These are phyloP conservation scores for Scopus umbretta DNA, from an alignment of 2,113 vertebrate species.

Conservation along the genomic window DNA sequence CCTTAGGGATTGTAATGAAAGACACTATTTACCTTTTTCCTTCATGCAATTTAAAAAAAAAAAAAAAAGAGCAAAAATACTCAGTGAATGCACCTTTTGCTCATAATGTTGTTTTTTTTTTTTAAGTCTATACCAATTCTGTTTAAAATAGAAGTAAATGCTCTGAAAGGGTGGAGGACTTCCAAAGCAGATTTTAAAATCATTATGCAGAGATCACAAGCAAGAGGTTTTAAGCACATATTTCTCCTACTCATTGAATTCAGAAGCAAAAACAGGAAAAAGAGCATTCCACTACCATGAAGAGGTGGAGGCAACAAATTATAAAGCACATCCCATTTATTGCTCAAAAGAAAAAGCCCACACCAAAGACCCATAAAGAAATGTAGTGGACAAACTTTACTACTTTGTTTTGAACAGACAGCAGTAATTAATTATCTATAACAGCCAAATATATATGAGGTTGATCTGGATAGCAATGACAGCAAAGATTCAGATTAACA, in stretches of 20 bases:
- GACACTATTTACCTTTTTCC: background rate
- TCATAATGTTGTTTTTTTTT: background rate
- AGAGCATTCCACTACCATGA: background rate
- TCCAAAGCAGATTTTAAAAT: background rate
- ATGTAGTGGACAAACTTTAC: constrained; percentile 16
- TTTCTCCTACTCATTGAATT: background rate
- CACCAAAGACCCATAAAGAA: background rate
- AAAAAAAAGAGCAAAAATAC: background rate
- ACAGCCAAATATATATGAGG: background rate
- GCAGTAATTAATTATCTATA: background rate
- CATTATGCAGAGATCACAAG: background rate
- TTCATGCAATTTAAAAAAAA: background rate
- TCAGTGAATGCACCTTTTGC: background rate
- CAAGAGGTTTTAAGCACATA: background rate
- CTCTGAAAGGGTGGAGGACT: background rate
- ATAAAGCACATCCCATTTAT: background rate
- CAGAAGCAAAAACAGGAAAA: background rate
- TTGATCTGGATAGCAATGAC: background rate
- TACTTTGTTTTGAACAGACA: background rate
- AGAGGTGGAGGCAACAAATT: background rate
- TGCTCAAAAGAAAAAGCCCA: background rate
- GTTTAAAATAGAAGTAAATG: background rate
- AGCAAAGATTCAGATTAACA: background rate
- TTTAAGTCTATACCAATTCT: background rate
- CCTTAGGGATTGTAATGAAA: background rate